Evolutionary conservation across 2,888 invertebrate genomes (phyloP), one percentile per base, ranked within the genome.

Genomic region (Poecilus cupreus): DNA sequence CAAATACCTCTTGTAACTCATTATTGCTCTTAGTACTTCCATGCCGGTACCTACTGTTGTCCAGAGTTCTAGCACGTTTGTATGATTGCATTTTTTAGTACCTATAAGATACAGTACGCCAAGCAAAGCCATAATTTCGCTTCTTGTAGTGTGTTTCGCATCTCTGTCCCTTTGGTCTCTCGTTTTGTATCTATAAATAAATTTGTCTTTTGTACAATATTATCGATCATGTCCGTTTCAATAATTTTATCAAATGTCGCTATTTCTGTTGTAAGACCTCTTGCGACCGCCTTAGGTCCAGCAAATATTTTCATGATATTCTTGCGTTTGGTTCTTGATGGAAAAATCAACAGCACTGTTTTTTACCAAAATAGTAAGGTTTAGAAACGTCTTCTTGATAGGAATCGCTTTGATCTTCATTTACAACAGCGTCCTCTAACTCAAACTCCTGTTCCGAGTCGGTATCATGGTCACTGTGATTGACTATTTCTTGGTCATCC

Each of bases 11-110:
- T 84, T 84, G 13, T 85, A 76, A 49, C 75, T 83, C 85, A 86
- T 86, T 6, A 84, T 83, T 6, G 85, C 82, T n/a, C 83, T 70
- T 83, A 85, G 85, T 82, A 82, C 83, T 83, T 86, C 85, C 39
- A 85, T 70, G 20, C 85, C 84, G 81, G 83, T 82, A 22, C 85
- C 84, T 72, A 85, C 83, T 75, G 75, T 82, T 37, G 83, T 83
- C 84, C 84, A 86, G 68, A 86, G 82, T 79, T 85, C 84, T 80
- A 85, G 83, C 39, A 84, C 82, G 78, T 70, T 83, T 51, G 60
- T 60, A 60, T 60, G 60, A 60, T 32, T 60, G 16, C 26, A n/a
- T 22, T 60, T 60, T 60, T 74, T 74, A 18, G 39, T 43, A 46
- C 74, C 49, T 46, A 46, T 46, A 74, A 74, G 18, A 18, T 74